A percentile compares a stretch with the other conserved stretches of the same genome.
Conservation (phyloP, 2,888 invertebrate species). For the Ichneumoninae sp. region DNA sequence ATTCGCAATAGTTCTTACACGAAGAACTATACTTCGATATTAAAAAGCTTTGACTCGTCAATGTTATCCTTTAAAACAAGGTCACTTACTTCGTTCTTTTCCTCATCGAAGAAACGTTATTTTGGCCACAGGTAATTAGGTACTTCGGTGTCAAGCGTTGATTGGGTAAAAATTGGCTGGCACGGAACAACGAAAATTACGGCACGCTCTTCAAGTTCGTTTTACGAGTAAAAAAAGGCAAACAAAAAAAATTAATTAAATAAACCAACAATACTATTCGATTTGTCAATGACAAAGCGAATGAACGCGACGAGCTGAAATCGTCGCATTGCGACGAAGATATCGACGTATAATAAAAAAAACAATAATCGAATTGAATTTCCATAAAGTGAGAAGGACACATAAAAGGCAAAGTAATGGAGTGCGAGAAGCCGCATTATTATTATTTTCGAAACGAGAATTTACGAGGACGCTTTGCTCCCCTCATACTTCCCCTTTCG, state of each 20-base stretch:
- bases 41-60: too few species aligned
- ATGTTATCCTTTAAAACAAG: too few species aligned
- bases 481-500: not conserved
- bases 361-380: not conserved
- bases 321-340: conserved; percentile 13
- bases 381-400: not conserved
- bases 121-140: too few species aligned
- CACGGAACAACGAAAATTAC: too few species aligned
- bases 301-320: not conserved
- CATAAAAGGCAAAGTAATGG: not conserved
- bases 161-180: too few species aligned
- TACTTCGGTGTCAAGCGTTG: too few species aligned
- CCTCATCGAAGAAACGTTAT: too few species aligned
- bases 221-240: too few species aligned
- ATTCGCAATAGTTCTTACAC: too few species aligned
- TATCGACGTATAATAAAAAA: not conserved
- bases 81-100: too few species aligned
- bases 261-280: not conserved
- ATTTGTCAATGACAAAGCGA: not conserved
- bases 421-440: conserved; percentile 4
- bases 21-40: too few species aligned
- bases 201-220: too few species aligned
- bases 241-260: not conserved
- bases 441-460: conserved; percentile 26
- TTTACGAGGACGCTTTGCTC: conserved; percentile 6